Conservation (phyloP, 1,140 invertebrate genomes). For the Atopsyche davidsoni region DNA sequence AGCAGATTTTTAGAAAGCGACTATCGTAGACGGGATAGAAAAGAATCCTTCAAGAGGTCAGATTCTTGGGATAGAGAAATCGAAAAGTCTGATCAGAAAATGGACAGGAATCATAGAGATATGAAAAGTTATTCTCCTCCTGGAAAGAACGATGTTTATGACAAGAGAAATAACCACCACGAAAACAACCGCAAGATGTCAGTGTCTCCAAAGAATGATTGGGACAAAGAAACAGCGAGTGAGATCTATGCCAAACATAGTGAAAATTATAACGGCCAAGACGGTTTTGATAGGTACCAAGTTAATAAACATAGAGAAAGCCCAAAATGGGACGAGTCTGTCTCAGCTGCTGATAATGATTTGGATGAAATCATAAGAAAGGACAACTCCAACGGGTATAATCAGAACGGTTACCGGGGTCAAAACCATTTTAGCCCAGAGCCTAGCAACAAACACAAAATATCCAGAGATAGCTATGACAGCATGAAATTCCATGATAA, state of each 20-base stretch:
- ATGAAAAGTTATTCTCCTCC: slow-evolving; percentile 21
- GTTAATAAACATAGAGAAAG: slow-evolving; percentile 21
- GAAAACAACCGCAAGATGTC: slow-evolving; percentile 26
- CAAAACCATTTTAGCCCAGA: slow-evolving; percentile 17
- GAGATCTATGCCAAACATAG: slow-evolving; percentile 28
- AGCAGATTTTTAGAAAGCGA: slow-evolving; percentile 30
- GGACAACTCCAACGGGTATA: slow-evolving; percentile 10
- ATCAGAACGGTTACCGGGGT: slow-evolving; percentile 23
- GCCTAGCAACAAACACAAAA: slow-evolving; percentile 19
- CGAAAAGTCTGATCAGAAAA: slow-evolving; percentile 25
- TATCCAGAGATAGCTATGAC: slow-evolving; percentile 38
- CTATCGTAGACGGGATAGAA: slow-evolving; percentile 24
- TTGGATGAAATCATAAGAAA: slow-evolving; percentile 19
- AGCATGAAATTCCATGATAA: slow-evolving; percentile 35
- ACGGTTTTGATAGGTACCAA: slow-evolving; percentile 47
- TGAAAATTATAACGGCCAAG: slow-evolving; percentile 32
- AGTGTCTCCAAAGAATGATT: slow-evolving; percentile 26
- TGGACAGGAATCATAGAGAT: slow-evolving; percentile 16
- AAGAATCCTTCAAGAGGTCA: slow-evolving; percentile 26
- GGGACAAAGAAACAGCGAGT: slow-evolving; percentile 28
- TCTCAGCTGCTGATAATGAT: slow-evolving; percentile 25
- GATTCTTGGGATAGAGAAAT: slow-evolving; percentile 30
- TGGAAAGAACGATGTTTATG: slow-evolving; percentile 21
- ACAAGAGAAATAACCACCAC: slow-evolving; percentile 15
- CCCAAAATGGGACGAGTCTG: slow-evolving; percentile 27